Conservation (phyloP, 2,888 invertebrate genomes). For the Callyntrura guangdongensis region DNA sequence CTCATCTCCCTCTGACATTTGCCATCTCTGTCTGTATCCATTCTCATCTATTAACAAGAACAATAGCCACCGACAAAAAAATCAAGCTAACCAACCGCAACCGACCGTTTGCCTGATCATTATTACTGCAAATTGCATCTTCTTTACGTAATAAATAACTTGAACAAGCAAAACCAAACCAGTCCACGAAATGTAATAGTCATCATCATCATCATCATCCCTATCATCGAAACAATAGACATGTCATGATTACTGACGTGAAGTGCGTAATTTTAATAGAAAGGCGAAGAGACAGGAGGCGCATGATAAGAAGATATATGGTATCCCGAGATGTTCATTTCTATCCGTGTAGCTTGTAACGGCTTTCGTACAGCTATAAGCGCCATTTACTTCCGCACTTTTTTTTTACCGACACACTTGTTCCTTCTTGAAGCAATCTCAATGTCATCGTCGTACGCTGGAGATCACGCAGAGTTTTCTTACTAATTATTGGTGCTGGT, state of each 20-base stretch:
- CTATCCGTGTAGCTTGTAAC: too few species aligned
- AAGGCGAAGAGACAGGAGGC: too few species aligned
- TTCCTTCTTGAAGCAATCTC: constrained; percentile 42
- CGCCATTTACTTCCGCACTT: constrained; percentile 62
- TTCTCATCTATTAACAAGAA: not conserved
- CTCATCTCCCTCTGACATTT: constrained; percentile 34
- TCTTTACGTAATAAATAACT: constrained; percentile 52
- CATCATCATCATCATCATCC: not conserved
- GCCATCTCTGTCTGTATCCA: not conserved
- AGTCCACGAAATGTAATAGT: not conserved
- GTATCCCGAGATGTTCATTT: too few species aligned
- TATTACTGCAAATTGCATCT: constrained; percentile 49
- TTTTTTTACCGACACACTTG: constrained; percentile 31
- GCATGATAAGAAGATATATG: not conserved
- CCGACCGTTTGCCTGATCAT: not conserved
- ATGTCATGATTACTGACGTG: constrained; percentile 6
- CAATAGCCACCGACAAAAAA: not conserved
- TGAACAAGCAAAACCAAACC: not conserved
- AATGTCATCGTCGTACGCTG: constrained; percentile 59
- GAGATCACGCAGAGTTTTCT: constrained; percentile 10
- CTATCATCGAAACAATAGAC: constrained; percentile 5
- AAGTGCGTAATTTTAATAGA: not conserved
- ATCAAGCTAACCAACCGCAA: not conserved
- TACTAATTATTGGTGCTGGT: not conserved
- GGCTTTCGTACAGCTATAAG: not conserved